These are phyloP conservation scores for Sander vitreus DNA, from an alignment of 2,113 vertebrate genomes.

Conservation along the genomic window DNA sequence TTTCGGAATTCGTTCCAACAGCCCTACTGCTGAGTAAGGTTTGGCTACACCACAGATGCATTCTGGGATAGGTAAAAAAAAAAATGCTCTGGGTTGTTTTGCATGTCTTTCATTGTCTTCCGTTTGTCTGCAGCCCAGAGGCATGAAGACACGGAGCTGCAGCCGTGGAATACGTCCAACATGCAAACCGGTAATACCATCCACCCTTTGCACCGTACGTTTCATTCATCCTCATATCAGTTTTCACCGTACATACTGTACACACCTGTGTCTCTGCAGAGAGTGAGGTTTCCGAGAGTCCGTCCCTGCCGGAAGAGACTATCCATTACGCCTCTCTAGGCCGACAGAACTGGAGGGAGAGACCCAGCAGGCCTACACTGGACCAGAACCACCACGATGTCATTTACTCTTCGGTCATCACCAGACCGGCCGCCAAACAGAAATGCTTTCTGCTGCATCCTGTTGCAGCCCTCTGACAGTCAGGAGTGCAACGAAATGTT, in stretches of 20 bases:
- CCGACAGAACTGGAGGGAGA: constrained; percentile 70
- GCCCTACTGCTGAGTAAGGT: no score
- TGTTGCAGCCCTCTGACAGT: background rate
- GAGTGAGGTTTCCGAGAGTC: rapidly evolving
- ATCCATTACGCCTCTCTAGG: constrained; percentile 78
- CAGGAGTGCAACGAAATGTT: background rate
- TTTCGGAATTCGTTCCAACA: no score
- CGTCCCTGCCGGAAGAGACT: constrained; percentile 22
- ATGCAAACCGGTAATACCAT: constrained; percentile 7
- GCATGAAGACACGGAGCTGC: constrained; percentile 58
- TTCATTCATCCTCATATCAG: background rate
- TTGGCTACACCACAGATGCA: no score
- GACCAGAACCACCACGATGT: constrained; percentile 45
- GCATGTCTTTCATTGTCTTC: no score
- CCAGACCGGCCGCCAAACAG: constrained; percentile 21
- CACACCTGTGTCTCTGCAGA: constrained; percentile 27
- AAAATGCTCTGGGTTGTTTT: no score
- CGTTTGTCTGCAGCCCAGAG: background rate
- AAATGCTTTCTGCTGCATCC: background rate
- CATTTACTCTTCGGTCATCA: constrained; percentile 69
- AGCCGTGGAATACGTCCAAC: constrained; percentile 33
- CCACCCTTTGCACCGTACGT: background rate
- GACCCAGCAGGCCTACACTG: constrained; percentile 4
- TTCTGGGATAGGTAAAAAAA: no score
- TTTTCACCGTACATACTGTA: rapidly evolving